Evolutionary conservation across 2,797 vertebrate genomes (phyloP).

Genomic region (Bradypodion ventrale): DNA sequence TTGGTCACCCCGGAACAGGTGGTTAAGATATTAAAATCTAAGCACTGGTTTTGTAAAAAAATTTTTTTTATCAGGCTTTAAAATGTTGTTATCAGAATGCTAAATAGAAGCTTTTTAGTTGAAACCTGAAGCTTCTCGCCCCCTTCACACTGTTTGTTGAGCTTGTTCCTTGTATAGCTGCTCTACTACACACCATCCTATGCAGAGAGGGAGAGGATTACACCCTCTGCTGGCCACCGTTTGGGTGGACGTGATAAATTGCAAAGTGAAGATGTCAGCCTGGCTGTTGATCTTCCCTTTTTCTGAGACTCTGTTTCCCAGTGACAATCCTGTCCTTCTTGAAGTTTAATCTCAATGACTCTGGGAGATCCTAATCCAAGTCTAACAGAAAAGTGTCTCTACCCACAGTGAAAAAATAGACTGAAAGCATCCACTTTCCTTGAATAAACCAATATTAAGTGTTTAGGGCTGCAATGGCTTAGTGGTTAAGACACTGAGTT

Average conservation of each 20-base stretch:
- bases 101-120: neutral
- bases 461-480: too few species aligned
- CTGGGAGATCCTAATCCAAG: neutral
- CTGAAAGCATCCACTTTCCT: neutral
- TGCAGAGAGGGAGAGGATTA: neutral
- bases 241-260: neutral
- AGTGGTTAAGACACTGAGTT: too few species aligned
- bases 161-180: neutral
- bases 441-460: neutral
- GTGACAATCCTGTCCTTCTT: neutral
- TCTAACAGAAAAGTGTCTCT: neutral
- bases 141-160: neutral
- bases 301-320: neutral
- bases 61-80: neutral
- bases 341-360: neutral
- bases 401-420: neutral
- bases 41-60: neutral
- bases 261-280: neutral
- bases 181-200: neutral
- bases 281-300: neutral
- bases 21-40: neutral
- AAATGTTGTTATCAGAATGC: neutral
- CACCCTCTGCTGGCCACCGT: neutral
- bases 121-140: neutral
- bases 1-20: constrained; percentile 4